A percentile compares a stretch with the other conserved stretches of the same genome.
Evolutionary conservation across 2,113 vertebrate species (phyloP).

Genomic region (Helogale parvula): DNA sequence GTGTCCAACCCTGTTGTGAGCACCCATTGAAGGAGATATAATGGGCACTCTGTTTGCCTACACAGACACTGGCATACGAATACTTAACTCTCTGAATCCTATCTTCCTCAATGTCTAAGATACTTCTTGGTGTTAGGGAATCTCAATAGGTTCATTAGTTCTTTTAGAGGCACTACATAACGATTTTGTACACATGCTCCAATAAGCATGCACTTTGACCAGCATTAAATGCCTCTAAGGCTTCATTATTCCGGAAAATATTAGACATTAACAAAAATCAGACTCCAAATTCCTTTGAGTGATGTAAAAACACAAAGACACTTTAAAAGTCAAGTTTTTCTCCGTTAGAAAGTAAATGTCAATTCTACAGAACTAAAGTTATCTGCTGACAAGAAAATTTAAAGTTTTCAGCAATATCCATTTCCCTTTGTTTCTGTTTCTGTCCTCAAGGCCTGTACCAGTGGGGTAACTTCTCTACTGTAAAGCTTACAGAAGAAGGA

Average conservation of each 20-base stretch:
- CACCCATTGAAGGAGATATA: slow-evolving; percentile 82
- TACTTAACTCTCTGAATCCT: slow-evolving; percentile 69
- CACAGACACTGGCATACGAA: slow-evolving; percentile 63
- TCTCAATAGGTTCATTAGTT: slow-evolving; percentile 45
- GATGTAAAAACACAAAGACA: slow-evolving; percentile 34
- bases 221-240: slow-evolving; percentile 22
- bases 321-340: slow-evolving; percentile 48
- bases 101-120: slow-evolving; percentile 45
- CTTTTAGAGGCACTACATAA: not conserved
- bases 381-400: slow-evolving; percentile 26
- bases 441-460: not conserved
- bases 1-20: slow-evolving; percentile 79
- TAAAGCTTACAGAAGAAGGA: slow-evolving; percentile 15
- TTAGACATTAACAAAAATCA: slow-evolving; percentile 30
- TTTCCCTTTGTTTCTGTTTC: slow-evolving; percentile 23
- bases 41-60: slow-evolving; percentile 84
- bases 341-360: slow-evolving; percentile 19
- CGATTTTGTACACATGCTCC: slow-evolving; percentile 9
- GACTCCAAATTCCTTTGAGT: slow-evolving; percentile 37
- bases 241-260: slow-evolving; percentile 6
- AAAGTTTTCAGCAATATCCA: not conserved
- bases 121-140: slow-evolving; percentile 34
- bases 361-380: slow-evolving; percentile 50
- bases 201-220: not conserved
- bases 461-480: not conserved